Percentiles rank a stretch among this genome's conserved stretches.
phyloP scores from a whole-genome alignment of 1,140 invertebrate genomes.

The Drosophila asahinai region DNA sequence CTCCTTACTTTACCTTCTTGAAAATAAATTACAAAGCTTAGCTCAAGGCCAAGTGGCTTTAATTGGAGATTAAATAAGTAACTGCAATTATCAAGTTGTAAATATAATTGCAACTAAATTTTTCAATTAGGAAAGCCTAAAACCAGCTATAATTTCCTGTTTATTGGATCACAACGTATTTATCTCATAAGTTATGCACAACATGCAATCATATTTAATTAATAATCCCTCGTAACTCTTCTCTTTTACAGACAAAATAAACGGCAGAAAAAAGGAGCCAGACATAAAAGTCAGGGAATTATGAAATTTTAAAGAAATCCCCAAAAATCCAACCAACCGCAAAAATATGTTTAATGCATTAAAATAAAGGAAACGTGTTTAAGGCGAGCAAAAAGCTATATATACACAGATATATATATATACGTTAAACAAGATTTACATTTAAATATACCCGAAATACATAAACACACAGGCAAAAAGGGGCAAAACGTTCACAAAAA shows the following conservation, averaged over 20 bases:
- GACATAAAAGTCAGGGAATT: slow-evolving; percentile 50
- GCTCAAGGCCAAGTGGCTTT: not conserved
- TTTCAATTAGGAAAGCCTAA: slow-evolving; percentile 8
- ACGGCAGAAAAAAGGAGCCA: slow-evolving; percentile 13
- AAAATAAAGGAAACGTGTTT: slow-evolving; percentile 66
- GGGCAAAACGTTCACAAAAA: slow-evolving; percentile 66
- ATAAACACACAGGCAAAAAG: slow-evolving; percentile 27
- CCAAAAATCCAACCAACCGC: slow-evolving; percentile 31
- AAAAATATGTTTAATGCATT: slow-evolving; percentile 59
- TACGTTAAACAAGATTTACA: slow-evolving; percentile 60
- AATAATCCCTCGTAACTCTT: slow-evolving; percentile 17
- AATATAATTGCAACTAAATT: slow-evolving; percentile 9
- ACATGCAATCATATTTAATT: slow-evolving; percentile 27
- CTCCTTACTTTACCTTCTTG: not conserved
- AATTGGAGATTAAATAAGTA: slow-evolving; percentile 3
- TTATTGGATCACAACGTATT: slow-evolving; percentile 35
- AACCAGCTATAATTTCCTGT: slow-evolving; percentile 12
- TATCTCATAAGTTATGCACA: slow-evolving; percentile 24
- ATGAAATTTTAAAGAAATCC: slow-evolving; percentile 69
- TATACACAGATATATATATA: slow-evolving; percentile 16
- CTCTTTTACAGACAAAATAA: slow-evolving; percentile 27
- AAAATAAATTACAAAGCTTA: not conserved
- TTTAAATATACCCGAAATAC: slow-evolving; percentile 30
- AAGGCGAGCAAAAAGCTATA: slow-evolving; percentile 52
- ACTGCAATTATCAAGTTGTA: slow-evolving; percentile 7